Evolutionary conservation across 2,113 vertebrate genomes (phyloP).

Genomic region (Gasterosteus nipponicus): DNA sequence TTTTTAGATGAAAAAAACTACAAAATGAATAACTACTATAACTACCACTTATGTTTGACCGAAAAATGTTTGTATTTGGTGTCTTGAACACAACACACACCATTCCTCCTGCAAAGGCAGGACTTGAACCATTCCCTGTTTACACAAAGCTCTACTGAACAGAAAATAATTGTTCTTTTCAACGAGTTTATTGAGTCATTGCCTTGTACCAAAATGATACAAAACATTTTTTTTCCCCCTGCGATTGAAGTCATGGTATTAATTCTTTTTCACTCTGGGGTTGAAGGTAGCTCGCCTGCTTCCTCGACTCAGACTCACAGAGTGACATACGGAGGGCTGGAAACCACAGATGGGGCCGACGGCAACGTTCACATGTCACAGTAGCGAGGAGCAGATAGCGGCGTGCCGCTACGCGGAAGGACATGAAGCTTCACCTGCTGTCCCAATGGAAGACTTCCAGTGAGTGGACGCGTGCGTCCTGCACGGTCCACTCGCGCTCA

Average conservation of each 20-base stretch:
- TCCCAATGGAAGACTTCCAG: conserved; percentile 34
- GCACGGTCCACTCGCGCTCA: conserved; percentile 31
- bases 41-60: neutral
- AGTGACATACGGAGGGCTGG: conserved; percentile 10
- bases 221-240: neutral
- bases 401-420: conserved; percentile 17
- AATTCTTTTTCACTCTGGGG: neutral
- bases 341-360: conserved; percentile 14
- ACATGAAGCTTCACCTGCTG: conserved; percentile 47
- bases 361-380: neutral
- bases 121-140: neutral
- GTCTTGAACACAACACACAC: neutral
- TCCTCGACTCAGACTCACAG: neutral
- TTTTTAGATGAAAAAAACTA: neutral
- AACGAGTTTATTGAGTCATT: neutral
- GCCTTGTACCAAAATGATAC: neutral
- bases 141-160: neutral
- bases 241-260: neutral
- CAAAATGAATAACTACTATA: neutral
- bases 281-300: neutral
- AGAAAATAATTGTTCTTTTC: neutral
- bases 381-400: conserved; percentile 2
- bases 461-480: conserved; percentile 23
- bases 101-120: neutral
- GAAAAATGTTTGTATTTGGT: neutral